phyloP scores from a whole-genome alignment of 2,888 invertebrate genomes.

The Archaeoteleia sp. region DNA sequence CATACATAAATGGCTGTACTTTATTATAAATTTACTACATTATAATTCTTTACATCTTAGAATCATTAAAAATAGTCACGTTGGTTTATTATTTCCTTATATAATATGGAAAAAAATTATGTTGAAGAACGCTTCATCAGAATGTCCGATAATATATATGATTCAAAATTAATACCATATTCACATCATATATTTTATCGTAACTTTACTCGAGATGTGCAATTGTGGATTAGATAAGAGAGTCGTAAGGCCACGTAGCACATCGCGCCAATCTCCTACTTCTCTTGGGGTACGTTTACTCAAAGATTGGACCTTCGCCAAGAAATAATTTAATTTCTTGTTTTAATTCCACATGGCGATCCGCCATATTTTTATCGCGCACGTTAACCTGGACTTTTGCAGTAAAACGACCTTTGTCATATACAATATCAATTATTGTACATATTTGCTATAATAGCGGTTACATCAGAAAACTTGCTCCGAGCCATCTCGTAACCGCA shows the following conservation, averaged over 20 bases:
- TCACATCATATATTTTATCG: not conserved
- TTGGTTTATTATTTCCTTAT: too few relatives aligned
- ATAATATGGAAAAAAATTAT: too few relatives aligned
- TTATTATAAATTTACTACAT: too few relatives aligned
- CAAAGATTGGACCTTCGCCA: slow-evolving; percentile 8
- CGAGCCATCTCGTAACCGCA: slow-evolving; percentile 8
- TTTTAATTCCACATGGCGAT: slow-evolving; percentile 28
- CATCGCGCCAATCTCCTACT: not conserved
- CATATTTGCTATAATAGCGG: slow-evolving; percentile 27
- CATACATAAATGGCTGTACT: too few relatives aligned
- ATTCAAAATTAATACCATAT: not conserved
- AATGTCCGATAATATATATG: too few relatives aligned
- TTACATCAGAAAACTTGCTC: not conserved
- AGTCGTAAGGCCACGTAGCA: not conserved
- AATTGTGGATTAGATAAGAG: slow-evolving; percentile 11
- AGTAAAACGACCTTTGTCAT: slow-evolving; percentile 20
- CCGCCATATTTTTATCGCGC: slow-evolving; percentile 28
- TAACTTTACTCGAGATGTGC: not conserved
- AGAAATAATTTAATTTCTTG: slow-evolving; percentile 40
- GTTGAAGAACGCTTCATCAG: too few relatives aligned
- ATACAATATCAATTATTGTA: slow-evolving; percentile 28
- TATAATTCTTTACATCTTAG: too few relatives aligned
- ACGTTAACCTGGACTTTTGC: slow-evolving; percentile 3
- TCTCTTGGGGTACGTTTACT: not conserved
- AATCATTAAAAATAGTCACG: too few relatives aligned